Evolutionary conservation across 64 coral and sea anemone genomes (phyloP), one percentile per base, ranked within the genome.

Genomic region (Dendrophyllia cribrosa): DNA sequence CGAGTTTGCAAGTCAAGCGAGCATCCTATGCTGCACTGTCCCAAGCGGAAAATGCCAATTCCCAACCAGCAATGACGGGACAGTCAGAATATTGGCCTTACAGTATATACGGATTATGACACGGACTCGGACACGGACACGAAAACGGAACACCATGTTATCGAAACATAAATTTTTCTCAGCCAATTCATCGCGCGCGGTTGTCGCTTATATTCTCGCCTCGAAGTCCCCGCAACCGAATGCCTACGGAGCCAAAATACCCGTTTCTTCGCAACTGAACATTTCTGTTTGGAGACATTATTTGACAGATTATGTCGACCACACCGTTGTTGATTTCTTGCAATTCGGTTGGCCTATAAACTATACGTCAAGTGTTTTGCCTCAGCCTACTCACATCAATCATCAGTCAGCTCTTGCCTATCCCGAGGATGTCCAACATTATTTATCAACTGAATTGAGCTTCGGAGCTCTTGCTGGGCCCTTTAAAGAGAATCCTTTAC

Each of bases 321-420:
- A 86, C 3, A 61, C 17, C 62, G 82, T 86, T 16, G 82, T 86
- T 21, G 82, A 86, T n/a, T 86, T 86, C 46, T n/a, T 86, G 8
- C 24, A 59, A 64, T 86, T 67, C 64, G 63, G 82, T 43, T 86
- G 82, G 82, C 82, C 82, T 1, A 86, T 86, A 20, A 86, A 86
- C 66, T 86, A 44, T 69, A 86, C 8, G 9, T 52, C 64, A 15
- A 48, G 12, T 13, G 45, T 64, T 48, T 49, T 47, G 25, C 82
- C 82, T 64, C 82, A 85, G 34, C 66, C 60, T 13, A 66, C 61
- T 16, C 66, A 43, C 26, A 9, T 43, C 5, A 85, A 85, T 67
- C 82, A 85, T 9, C 58, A 51, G 19, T 86, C 82, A 63, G 82
- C 82, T 23, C 11, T 67, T 21, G 64, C 48, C 49, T 86, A 86